These are phyloP conservation scores for Mellilla xanthometata DNA, from an alignment of 2,888 invertebrate species.

Conservation along the genomic window DNA sequence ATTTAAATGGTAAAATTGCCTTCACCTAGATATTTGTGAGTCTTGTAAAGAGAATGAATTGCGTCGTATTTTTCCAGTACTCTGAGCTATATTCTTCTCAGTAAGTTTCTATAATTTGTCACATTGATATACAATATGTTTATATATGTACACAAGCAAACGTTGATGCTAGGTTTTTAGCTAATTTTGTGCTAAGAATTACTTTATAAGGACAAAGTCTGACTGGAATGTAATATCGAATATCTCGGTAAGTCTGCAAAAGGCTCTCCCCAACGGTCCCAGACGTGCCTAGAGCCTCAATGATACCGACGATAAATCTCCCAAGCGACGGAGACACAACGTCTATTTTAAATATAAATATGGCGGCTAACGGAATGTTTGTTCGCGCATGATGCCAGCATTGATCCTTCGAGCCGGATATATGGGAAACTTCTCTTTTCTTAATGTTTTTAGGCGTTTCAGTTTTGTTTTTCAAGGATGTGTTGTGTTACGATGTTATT, in stretches of 20 bases:
- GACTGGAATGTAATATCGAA: background rate
- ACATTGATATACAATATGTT: too few species aligned
- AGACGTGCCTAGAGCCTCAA: background rate
- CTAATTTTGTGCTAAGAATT: too few species aligned
- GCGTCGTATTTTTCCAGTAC: background rate
- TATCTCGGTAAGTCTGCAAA: background rate
- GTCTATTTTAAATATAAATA: slow-evolving; percentile 31
- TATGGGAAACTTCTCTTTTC: too few species aligned
- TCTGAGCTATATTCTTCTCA: too few species aligned
- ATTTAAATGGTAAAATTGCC: slow-evolving; percentile 4
- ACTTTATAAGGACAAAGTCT: too few species aligned
- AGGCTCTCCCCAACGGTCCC: background rate
- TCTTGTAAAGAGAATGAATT: background rate
- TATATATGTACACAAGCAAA: too few species aligned
- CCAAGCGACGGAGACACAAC: slow-evolving; percentile 26
- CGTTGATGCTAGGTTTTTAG: too few species aligned
- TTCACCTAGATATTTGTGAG: slow-evolving; percentile 4
- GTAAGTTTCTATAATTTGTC: too few species aligned
- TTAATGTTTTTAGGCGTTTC: too few species aligned
- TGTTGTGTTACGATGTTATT: too few species aligned
- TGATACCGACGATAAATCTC: slow-evolving; percentile 21
- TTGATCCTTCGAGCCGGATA: slow-evolving; percentile 24
- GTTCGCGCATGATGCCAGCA: slow-evolving; percentile 13
- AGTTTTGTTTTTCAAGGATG: too few species aligned
- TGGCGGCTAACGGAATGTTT: slow-evolving; percentile 28